Conservation (phyloP, 1,140 invertebrate species). For the Hormaphis cornu region DNA sequence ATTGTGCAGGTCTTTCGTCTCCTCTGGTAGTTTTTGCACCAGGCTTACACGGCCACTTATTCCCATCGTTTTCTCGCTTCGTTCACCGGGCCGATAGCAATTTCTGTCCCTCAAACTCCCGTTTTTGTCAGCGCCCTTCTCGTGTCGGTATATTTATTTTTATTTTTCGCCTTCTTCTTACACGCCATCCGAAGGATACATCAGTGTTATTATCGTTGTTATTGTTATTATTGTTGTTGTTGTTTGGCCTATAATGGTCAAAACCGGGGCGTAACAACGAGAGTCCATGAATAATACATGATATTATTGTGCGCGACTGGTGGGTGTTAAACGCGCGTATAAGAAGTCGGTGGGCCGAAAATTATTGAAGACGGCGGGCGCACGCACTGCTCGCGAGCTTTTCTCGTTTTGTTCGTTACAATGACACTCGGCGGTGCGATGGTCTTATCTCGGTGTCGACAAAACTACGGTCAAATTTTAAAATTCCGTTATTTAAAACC, state of each 20-base stretch:
- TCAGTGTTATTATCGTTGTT: not conserved
- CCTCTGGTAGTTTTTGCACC: not conserved
- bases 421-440: too few relatives aligned
- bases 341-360: too few relatives aligned
- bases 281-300: not conserved
- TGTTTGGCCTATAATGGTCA: not conserved
- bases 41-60: not conserved
- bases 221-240: not conserved
- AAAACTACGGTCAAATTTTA: too few relatives aligned
- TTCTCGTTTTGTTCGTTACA: too few relatives aligned
- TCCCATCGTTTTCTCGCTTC: not conserved
- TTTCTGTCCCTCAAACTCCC: not conserved
- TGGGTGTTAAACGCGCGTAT: too few relatives aligned
- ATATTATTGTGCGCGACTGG: not conserved
- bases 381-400: too few relatives aligned
- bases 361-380: too few relatives aligned
- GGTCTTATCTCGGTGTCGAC: too few relatives aligned
- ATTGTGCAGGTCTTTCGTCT: slow-evolving; percentile 1
- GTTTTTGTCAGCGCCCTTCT: not conserved
- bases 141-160: not conserved
- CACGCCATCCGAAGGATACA: not conserved
- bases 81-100: too few relatives aligned
- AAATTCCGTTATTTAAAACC: too few relatives aligned
- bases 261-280: not conserved
- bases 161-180: not conserved